Conservation (phyloP, 2,113 vertebrate species). For the Amphilophus citrinellus region DNA sequence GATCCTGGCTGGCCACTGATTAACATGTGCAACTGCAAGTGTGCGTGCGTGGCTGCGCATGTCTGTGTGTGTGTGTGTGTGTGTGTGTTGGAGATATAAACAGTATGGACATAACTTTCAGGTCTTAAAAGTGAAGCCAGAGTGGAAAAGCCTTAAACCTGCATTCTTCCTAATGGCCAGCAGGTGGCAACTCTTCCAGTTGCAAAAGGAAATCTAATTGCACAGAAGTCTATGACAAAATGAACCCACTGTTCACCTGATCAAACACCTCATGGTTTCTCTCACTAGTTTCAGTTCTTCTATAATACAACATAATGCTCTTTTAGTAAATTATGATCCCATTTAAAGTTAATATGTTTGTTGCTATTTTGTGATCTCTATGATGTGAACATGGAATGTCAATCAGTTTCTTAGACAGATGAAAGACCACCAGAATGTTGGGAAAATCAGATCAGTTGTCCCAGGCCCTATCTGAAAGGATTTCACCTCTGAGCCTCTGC, state of each 20-base stretch:
- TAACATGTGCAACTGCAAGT: constrained; percentile 58
- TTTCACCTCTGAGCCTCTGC: not conserved
- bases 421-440: not conserved
- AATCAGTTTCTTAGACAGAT: not conserved
- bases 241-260: not conserved
- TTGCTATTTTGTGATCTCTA: no score
- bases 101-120: not conserved
- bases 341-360: not conserved
- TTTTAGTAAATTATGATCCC: not conserved
- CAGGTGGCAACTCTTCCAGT: not conserved
- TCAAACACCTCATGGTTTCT: not conserved
- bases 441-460: not conserved
- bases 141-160: not conserved
- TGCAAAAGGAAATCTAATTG: not conserved
- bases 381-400: not conserved
- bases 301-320: no score
- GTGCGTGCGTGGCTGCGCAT: no score
- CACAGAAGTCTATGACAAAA: not conserved
- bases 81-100: constrained; percentile 2
- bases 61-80: not conserved
- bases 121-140: no score
- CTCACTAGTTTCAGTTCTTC: not conserved
- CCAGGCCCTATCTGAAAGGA: not conserved
- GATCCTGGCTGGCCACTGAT: constrained; percentile 49
- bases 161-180: not conserved